Evolutionary conservation across 2,113 vertebrate species (phyloP).

Genomic region (Pimephales promelas): DNA sequence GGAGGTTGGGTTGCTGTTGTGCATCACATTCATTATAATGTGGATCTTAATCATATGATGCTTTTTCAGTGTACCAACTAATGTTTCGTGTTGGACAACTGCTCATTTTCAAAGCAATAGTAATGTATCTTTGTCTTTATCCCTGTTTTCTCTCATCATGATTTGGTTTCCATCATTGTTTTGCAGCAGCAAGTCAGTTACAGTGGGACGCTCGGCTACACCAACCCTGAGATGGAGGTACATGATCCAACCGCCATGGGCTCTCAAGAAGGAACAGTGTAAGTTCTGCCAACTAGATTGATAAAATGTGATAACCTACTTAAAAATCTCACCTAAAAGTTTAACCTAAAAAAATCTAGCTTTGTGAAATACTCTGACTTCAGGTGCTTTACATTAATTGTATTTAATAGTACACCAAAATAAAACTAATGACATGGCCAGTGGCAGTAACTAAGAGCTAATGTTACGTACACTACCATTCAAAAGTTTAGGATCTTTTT

Average conservation of each 20-base stretch:
- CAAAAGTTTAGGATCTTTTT: not conserved
- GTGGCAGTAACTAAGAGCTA: not conserved
- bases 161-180: not conserved
- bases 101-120: not conserved
- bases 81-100: not conserved
- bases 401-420: no score
- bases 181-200: slow-evolving; percentile 65
- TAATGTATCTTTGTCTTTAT: not conserved
- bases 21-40: not conserved
- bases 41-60: not conserved
- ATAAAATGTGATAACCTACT: not conserved
- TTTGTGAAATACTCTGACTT: not conserved
- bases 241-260: slow-evolving; percentile 69
- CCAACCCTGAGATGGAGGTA: slow-evolving; percentile 76
- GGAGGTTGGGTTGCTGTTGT: not conserved
- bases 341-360: not conserved
- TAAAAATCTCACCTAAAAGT: not conserved
- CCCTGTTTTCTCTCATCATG: not conserved
- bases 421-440: no score
- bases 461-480: not conserved
- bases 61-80: not conserved
- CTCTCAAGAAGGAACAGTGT: slow-evolving; percentile 74
- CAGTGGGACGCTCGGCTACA: slow-evolving; percentile 77
- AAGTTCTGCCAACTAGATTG: slow-evolving; percentile 47
- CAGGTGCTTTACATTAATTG: no score